Evolutionary conservation across 2,113 vertebrate species (phyloP), one percentile per base, ranked within the genome.

Genomic region (Brachyhypopomus occidentalis): DNA sequence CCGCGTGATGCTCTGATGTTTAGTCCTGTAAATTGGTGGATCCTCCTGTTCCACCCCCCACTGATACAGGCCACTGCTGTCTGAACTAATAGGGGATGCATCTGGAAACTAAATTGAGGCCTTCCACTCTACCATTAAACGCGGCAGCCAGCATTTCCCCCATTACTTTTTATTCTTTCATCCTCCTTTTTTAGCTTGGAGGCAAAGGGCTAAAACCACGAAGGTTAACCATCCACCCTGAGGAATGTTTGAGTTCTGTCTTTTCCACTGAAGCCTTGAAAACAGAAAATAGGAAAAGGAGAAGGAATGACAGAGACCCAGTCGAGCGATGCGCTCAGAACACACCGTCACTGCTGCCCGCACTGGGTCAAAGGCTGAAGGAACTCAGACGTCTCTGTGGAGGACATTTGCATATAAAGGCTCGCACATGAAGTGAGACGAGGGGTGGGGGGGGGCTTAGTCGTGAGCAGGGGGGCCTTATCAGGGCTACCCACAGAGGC

Each of bases 111-210:
- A 52, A 52, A 14, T 14, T 69, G 84, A 86, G 89, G 87, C 85
- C 88, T 90, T 87, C 87, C 87, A 87, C 88, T 89, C 87, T 85
- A 84, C 90, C 87, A 90, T 92, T 90, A 91, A 91, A 93, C 74
- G 88, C 89, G 92, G 92, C 86, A 90, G 75, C 88, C 88, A 85
- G 86, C 88, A 52, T 91, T 91, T 91, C 83, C 88, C 86, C 83
- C 86, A 88, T 92, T 91, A 90, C 84, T 82, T 91, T 92, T 90
- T 85, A 91, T 91, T 86, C 90, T 89, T 79, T 41, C 20, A 59
- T 73, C 19, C 78, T 62, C 4, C 11, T 25, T 56, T 69, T 55
- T 27, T 34, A 55, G 27, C 78, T 77, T 79, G 74, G 84, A 85
- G 85, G 20, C 80, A 84, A 80, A 80, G 63, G 12, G 87, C 88